These are phyloP conservation scores for Tromatobia lineatoria DNA, from an alignment of 2,888 invertebrate genomes.

Conservation along the genomic window DNA sequence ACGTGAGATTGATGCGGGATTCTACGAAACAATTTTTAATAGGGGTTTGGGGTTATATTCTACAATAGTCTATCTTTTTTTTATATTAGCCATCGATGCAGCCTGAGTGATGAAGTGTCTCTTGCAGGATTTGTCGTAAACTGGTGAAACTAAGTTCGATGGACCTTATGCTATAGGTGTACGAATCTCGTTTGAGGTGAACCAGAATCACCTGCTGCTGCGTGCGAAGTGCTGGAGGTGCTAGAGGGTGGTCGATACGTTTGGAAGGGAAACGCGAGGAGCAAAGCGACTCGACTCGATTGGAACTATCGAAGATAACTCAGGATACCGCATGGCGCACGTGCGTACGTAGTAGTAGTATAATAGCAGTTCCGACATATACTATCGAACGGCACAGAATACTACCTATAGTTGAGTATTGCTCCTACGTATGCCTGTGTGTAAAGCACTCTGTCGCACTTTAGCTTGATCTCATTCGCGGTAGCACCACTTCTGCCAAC, in stretches of 20 bases:
- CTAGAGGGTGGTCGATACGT: background rate
- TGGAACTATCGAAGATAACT: constrained; percentile 23
- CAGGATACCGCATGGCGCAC: background rate
- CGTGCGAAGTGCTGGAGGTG: background rate
- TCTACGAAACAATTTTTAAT: too few relatives aligned
- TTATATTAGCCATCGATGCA: background rate
- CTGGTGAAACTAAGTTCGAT: background rate
- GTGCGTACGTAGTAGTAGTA: constrained; percentile 36
- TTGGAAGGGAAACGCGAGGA: background rate
- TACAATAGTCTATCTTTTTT: too few relatives aligned
- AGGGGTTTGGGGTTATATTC: too few relatives aligned
- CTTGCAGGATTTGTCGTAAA: background rate
- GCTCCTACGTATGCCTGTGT: constrained; percentile 8
- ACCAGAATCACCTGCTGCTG: background rate
- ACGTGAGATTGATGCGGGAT: too few relatives aligned
- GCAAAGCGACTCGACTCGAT: background rate
- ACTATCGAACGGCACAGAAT: background rate
- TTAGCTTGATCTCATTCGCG: background rate
- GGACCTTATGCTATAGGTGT: background rate
- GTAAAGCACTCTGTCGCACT: constrained; percentile 10
- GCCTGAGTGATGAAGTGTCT: background rate
- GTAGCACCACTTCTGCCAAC: background rate
- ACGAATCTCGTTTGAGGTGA: background rate
- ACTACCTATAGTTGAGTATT: background rate
- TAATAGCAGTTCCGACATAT: constrained; percentile 13